Conservation (phyloP, 2,113 vertebrate genomes). For the Dicrurus megarhynchus region DNA sequence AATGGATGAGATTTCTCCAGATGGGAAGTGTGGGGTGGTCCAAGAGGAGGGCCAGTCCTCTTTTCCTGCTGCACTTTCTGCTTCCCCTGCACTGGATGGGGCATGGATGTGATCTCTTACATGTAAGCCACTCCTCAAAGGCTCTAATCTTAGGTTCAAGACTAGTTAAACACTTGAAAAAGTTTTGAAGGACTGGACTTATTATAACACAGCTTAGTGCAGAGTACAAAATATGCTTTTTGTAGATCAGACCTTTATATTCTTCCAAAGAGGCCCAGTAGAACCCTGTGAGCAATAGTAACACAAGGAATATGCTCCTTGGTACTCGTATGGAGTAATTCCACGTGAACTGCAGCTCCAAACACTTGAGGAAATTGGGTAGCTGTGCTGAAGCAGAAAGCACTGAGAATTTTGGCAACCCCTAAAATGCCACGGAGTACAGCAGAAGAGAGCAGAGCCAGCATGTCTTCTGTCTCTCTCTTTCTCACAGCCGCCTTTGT, state of each 20-base stretch:
- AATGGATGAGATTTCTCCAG: neutral
- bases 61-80: neutral
- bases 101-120: neutral
- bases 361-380: neutral
- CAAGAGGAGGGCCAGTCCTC: neutral
- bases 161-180: neutral
- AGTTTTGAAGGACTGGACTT: neutral
- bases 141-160: neutral
- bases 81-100: neutral
- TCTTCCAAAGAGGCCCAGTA: neutral
- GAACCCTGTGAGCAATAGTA: neutral
- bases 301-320: neutral
- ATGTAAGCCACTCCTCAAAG: neutral
- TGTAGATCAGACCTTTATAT: neutral
- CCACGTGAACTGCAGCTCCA: neutral
- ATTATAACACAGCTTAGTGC: neutral
- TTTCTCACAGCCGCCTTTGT: conserved; percentile 33
- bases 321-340: rapidly evolving
- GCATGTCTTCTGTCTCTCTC: conserved; percentile 11
- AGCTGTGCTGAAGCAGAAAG: neutral
- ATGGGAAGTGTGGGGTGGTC: neutral
- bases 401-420: neutral
- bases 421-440: neutral
- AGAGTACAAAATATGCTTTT: neutral
- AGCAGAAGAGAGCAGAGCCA: neutral